A percentile compares a stretch with the other conserved stretches of the same genome.
These are phyloP conservation scores for Drepana falcataria DNA, from an alignment of 2,888 invertebrate genomes.

Conservation along the genomic window DNA sequence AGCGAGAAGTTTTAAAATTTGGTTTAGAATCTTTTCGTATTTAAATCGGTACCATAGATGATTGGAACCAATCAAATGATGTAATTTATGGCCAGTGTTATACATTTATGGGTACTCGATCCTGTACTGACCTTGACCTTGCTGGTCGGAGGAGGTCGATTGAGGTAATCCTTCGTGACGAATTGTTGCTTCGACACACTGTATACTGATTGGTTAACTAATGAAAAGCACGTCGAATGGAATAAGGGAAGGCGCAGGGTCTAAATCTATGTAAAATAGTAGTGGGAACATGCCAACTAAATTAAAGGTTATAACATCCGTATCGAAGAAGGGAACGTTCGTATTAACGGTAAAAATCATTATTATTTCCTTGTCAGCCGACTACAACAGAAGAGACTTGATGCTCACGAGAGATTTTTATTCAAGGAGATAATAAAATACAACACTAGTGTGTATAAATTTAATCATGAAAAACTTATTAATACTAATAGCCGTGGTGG, in stretches of 20 bases:
- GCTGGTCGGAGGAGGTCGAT: constrained; percentile 26
- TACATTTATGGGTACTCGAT: constrained; percentile 27
- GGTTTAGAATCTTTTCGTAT: constrained; percentile 33
- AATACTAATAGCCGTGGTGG: too few relatives aligned
- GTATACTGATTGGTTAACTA: constrained; percentile 59
- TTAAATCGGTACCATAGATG: constrained; percentile 62
- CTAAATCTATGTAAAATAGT: constrained; percentile 22
- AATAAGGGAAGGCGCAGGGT: constrained; percentile 33
- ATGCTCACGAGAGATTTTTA: too few relatives aligned
- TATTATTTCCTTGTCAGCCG: too few relatives aligned
- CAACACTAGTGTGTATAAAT: too few relatives aligned
- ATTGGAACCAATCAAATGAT: constrained; percentile 74
- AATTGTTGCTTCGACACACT: constrained; percentile 52
- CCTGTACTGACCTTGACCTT: constrained; percentile 31
- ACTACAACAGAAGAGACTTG: too few relatives aligned
- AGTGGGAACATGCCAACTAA: neutral
- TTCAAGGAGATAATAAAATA: too few relatives aligned
- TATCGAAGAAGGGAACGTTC: neutral
- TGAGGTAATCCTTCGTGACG: constrained; percentile 64
- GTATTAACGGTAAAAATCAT: too few relatives aligned
- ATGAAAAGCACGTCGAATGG: constrained; percentile 50
- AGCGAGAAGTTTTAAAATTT: constrained; percentile 38
- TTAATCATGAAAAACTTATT: too few relatives aligned
- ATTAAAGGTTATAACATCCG: neutral
- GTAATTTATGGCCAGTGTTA: constrained; percentile 61